phyloP scores from a whole-genome alignment of 1,140 invertebrate genomes.

The Manduca sexta region DNA sequence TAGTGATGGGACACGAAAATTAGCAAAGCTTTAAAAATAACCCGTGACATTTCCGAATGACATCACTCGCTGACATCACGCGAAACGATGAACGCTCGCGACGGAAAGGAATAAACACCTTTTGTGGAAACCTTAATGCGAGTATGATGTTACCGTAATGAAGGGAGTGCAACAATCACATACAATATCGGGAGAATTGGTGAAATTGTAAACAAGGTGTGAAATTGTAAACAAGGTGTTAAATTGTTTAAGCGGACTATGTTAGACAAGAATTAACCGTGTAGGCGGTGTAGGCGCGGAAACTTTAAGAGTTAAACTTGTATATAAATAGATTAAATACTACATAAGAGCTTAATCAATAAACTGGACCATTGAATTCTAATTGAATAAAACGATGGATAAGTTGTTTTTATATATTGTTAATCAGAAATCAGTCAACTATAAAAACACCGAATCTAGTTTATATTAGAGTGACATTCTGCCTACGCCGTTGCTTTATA shows the following conservation, averaged over 20 bases:
- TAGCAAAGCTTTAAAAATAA: constrained; percentile 10
- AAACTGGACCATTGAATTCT: background rate
- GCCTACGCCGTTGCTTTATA: constrained; percentile 39
- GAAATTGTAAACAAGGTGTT: too few relatives aligned
- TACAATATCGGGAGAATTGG: background rate
- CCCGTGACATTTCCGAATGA: constrained; percentile 11
- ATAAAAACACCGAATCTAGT: too few relatives aligned
- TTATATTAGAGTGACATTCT: constrained; percentile 22
- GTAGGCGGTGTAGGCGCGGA: constrained; percentile 25
- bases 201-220: too few relatives aligned
- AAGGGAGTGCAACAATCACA: background rate
- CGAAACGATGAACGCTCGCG: background rate
- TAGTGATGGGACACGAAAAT: background rate
- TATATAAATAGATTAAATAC: constrained; percentile 41
- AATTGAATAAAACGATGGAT: constrained; percentile 1
- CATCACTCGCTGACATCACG: constrained; percentile 2
- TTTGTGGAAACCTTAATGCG: background rate
- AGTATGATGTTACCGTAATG: background rate
- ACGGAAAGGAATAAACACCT: background rate
- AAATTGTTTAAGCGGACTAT: background rate
- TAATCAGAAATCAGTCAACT: too few relatives aligned
- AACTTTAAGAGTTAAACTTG: constrained; percentile 31
- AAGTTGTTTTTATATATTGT: too few relatives aligned
- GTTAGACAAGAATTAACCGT: constrained; percentile 23
- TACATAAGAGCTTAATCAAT: constrained; percentile 10